Conservation (phyloP, 2,113 vertebrate genomes). For the Solea solea region DNA sequence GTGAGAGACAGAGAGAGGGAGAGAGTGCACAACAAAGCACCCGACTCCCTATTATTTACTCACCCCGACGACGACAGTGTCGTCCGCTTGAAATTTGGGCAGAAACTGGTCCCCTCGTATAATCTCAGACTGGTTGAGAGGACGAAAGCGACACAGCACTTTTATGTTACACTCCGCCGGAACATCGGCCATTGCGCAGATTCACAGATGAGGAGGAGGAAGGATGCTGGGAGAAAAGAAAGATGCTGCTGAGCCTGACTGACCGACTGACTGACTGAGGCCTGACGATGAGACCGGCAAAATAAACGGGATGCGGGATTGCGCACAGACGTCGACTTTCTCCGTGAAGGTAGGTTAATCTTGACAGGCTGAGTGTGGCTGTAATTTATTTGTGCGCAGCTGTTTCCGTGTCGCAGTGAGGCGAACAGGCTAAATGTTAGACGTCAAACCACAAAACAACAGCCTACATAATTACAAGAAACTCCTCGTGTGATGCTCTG, state of each 20-base stretch:
- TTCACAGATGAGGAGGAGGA: slow-evolving; percentile 41
- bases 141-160: slow-evolving; percentile 90
- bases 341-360: slow-evolving; percentile 1
- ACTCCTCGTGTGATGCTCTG: neutral
- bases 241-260: slow-evolving; percentile 49
- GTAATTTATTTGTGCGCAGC: slow-evolving; percentile 44
- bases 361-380: neutral
- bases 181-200: slow-evolving; percentile 85
- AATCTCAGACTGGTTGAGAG: slow-evolving; percentile 88
- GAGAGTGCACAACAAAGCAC: slow-evolving; percentile 57
- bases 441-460: slow-evolving; percentile 46
- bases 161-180: slow-evolving; percentile 89
- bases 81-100: slow-evolving; percentile 87
- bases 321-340: slow-evolving; percentile 14
- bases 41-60: slow-evolving; percentile 44
- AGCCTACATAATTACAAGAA: slow-evolving; percentile 68
- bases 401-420: slow-evolving; percentile 72
- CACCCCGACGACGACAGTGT: slow-evolving; percentile 87
- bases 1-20: slow-evolving; percentile 14
- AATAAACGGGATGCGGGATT: slow-evolving; percentile 22
- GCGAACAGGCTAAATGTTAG: slow-evolving; percentile 37
- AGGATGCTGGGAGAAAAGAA: slow-evolving; percentile 30
- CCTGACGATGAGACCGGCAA: slow-evolving; percentile 34
- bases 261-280: slow-evolving; percentile 11
- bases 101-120: slow-evolving; percentile 87